Evolutionary conservation across 2,888 invertebrate genomes (phyloP).

Genomic region (Idaea aversata): DNA sequence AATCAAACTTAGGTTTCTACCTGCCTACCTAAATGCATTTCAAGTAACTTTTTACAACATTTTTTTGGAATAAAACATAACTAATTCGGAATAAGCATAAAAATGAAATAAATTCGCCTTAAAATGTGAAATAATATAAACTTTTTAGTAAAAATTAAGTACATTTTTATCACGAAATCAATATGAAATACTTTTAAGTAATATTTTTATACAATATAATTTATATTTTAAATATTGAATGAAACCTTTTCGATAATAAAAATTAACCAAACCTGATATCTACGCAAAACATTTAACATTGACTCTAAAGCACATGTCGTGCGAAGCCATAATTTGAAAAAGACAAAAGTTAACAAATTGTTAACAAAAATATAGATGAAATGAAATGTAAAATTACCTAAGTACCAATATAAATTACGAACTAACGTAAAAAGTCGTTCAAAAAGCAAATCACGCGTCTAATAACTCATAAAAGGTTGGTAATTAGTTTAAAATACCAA

Average conservation of each 20-base stretch:
- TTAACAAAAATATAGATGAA: too few relatives aligned
- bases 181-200: background rate
- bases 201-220: slow-evolving; percentile 3
- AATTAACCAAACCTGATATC: background rate
- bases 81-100: too few relatives aligned
- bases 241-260: background rate
- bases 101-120: too few relatives aligned
- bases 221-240: background rate
- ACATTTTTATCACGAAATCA: background rate
- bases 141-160: background rate
- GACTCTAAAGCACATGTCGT: background rate
- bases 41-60: background rate
- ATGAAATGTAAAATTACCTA: too few relatives aligned
- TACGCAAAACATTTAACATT: background rate
- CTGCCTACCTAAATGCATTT: too few relatives aligned
- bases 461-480: background rate
- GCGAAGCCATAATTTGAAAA: background rate
- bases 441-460: background rate
- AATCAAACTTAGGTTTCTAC: background rate
- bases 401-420: too few relatives aligned
- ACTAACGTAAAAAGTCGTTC: background rate
- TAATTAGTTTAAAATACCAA: slow-evolving; percentile 9
- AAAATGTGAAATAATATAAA: too few relatives aligned
- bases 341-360: background rate
- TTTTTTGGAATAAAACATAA: background rate